Conservation (phyloP, 2,888 invertebrate species). For the Labia minor region DNA sequence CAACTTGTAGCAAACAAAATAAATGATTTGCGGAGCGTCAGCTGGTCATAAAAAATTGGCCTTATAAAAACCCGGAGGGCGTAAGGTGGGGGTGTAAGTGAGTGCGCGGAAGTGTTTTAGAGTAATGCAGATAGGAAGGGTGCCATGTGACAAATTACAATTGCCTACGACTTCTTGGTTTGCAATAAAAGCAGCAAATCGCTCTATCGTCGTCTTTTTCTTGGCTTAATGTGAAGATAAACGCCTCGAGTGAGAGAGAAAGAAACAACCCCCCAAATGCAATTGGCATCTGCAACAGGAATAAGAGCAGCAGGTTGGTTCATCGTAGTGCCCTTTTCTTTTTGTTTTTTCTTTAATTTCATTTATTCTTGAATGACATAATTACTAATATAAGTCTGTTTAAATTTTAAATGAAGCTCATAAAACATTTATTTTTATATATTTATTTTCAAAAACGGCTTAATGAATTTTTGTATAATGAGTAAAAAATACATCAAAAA, state of each 20-base stretch:
- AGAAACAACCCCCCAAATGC: background rate
- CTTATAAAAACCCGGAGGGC: slow-evolving; percentile 14
- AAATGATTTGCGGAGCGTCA: background rate
- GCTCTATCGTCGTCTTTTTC: background rate
- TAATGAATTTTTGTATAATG: too few relatives aligned
- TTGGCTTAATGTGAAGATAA: background rate
- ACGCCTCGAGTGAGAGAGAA: background rate
- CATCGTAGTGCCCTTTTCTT: too few relatives aligned
- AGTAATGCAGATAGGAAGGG: background rate
- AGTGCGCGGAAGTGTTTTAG: background rate
- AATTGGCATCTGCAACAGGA: background rate
- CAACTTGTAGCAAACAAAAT: background rate
- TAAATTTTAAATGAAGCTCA: too few relatives aligned
- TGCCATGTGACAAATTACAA: slow-evolving; percentile 8
- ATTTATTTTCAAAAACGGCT: too few relatives aligned
- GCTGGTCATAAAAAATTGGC: background rate
- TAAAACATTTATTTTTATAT: too few relatives aligned
- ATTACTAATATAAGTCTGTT: too few relatives aligned
- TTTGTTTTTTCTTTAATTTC: too few relatives aligned
- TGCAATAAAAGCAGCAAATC: background rate
- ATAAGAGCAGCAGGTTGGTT: too few relatives aligned
- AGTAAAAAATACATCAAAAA: too few relatives aligned
- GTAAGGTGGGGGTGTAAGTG: slow-evolving; percentile 1
- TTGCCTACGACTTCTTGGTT: background rate
- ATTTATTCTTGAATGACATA: too few relatives aligned